phyloP scores from a whole-genome alignment of 2,888 invertebrate species.

The Conistra vaccinii region DNA sequence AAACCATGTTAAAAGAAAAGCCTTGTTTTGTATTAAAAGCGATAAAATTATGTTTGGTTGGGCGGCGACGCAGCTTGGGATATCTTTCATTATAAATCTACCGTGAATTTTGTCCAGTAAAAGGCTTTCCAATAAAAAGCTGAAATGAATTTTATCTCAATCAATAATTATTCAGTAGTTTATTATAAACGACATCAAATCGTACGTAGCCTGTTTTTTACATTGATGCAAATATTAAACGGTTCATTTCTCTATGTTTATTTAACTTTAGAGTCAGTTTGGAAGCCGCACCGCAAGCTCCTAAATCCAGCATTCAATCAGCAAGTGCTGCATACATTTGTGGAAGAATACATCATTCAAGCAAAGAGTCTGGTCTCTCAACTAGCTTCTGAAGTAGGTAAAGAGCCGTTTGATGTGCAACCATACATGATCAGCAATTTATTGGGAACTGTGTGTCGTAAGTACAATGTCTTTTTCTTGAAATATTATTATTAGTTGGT shows the following conservation, averaged over 20 bases:
- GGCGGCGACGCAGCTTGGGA: no score
- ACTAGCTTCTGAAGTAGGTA: slow-evolving; percentile 57
- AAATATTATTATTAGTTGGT: no score
- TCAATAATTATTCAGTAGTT: no score
- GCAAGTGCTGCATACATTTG: slow-evolving; percentile 63
- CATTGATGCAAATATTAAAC: neutral
- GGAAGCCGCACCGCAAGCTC: no score
- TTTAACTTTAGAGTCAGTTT: neutral
- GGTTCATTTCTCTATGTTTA: neutral
- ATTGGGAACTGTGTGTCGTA: slow-evolving; percentile 69
- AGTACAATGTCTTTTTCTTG: slow-evolving; percentile 40
- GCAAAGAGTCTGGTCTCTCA: slow-evolving; percentile 55
- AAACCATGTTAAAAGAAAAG: no score
- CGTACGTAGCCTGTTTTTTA: neutral
- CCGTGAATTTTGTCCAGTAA: no score
- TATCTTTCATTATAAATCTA: no score
- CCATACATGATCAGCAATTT: slow-evolving; percentile 54
- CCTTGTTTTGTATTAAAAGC: no score
- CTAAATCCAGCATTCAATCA: slow-evolving; percentile 62
- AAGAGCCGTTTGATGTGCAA: slow-evolving; percentile 65
- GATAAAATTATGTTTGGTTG: no score
- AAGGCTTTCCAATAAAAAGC: no score
- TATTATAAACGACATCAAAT: neutral
- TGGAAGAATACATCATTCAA: slow-evolving; percentile 67
- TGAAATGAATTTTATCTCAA: no score